Evolutionary conservation across 2,888 invertebrate species (phyloP).

Genomic region (Flexamia atlantica): DNA sequence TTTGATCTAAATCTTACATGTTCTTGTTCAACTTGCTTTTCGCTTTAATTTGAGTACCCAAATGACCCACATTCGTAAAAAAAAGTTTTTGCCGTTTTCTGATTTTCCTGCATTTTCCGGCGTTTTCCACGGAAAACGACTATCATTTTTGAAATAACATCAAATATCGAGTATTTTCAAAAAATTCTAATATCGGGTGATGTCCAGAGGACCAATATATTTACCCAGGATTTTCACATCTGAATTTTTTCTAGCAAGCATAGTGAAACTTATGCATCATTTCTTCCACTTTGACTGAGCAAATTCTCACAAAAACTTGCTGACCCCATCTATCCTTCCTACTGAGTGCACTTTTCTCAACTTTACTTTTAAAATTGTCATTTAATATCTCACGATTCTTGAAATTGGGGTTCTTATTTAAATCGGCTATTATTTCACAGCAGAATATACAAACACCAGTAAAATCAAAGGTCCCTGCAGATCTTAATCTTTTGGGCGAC

Average conservation of each 20-base stretch:
- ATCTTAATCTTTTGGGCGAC: constrained; percentile 9
- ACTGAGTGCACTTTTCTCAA: neutral
- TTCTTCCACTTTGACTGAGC: constrained; percentile 15
- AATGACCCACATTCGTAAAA: no score
- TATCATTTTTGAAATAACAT: no score
- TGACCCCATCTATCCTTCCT: constrained; percentile 14
- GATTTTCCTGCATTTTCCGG: no score
- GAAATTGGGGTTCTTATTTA: neutral
- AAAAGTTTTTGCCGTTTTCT: no score
- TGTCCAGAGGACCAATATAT: no score
- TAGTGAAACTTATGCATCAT: neutral
- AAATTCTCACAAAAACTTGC: constrained; percentile 12
- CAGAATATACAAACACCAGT: constrained; percentile 18
- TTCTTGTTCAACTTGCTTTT: no score
- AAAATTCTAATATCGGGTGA: no score
- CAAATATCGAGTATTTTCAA: no score
- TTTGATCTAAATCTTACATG: no score
- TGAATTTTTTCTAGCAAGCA: constrained; percentile 17
- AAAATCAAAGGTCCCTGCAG: constrained; percentile 16
- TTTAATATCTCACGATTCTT: constrained; percentile 2
- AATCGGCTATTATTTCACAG: neutral
- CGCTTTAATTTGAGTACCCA: no score
- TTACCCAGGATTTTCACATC: constrained; percentile 10
- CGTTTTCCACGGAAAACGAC: no score
- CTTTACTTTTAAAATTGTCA: neutral